phyloP scores from a whole-genome alignment of 2,797 vertebrate genomes.

The Huso huso region DNA sequence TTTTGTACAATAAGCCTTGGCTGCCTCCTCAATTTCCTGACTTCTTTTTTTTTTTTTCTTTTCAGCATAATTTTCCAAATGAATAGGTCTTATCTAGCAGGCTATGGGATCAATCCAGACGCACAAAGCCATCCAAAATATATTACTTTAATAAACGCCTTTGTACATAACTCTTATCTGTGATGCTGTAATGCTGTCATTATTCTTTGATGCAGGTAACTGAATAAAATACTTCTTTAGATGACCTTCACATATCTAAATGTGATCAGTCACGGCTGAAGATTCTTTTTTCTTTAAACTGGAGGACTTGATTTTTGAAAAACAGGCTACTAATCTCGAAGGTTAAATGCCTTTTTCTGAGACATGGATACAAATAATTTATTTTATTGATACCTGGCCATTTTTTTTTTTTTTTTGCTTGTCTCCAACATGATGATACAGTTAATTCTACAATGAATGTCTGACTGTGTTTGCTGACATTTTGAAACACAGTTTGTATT shows the following conservation, averaged over 20 bases:
- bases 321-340: neutral
- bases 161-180: slow-evolving; percentile 4
- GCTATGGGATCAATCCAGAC: neutral
- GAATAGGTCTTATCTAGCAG: neutral
- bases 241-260: slow-evolving; percentile 14
- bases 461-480: too few species aligned
- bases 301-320: slow-evolving; percentile 1
- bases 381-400: neutral
- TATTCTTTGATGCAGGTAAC: slow-evolving; percentile 9
- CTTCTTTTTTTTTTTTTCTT: too few species aligned
- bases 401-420: neutral
- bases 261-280: slow-evolving; percentile 10
- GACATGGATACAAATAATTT: neutral
- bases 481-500: too few species aligned
- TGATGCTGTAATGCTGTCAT: slow-evolving; percentile 11
- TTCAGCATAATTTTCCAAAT: neutral
- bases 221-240: neutral
- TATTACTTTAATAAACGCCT: slow-evolving; percentile 4
- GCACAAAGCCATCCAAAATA: neutral
- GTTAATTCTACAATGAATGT: neutral
- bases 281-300: slow-evolving; percentile 11
- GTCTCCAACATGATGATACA: neutral
- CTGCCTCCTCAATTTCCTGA: too few species aligned
- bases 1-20: too few species aligned
- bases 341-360: slow-evolving; percentile 1